Conservation (phyloP, 2,113 vertebrate genomes). For the Forbesichthys papilliferus region DNA sequence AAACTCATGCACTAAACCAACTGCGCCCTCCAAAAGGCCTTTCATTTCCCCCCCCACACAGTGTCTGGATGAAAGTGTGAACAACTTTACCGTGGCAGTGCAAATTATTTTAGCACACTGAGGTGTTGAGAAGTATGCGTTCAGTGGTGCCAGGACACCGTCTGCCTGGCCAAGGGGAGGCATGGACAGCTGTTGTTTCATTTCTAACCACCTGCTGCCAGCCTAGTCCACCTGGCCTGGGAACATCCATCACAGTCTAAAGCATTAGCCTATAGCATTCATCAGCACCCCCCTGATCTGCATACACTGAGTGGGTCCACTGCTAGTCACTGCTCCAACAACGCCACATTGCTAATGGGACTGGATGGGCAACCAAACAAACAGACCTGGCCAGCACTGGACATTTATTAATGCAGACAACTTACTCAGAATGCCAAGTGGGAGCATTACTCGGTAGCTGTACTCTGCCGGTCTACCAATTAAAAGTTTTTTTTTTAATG, state of each 20-base stretch:
- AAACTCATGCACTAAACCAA: too few species aligned
- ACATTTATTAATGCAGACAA: conserved; percentile 35
- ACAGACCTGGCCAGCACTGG: conserved; percentile 25
- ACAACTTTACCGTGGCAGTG: too few species aligned
- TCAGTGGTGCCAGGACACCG: conserved; percentile 7
- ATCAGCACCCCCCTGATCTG: conserved; percentile 58
- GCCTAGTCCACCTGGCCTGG: conserved; percentile 46
- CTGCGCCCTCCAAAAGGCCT: too few species aligned
- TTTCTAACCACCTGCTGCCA: conserved; percentile 53
- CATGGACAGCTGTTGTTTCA: conserved; percentile 47
- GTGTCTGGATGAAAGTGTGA: too few species aligned
- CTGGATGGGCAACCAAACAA: conserved; percentile 31
- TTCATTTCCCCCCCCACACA: too few species aligned
- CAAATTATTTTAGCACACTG: too few species aligned
- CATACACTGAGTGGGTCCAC: conserved; percentile 55
- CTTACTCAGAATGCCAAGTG: conserved; percentile 21
- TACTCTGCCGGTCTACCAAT: neutral
- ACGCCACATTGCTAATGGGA: conserved; percentile 39
- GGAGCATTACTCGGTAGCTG: too few species aligned
- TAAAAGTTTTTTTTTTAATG: neutral
- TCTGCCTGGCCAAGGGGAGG: conserved; percentile 15
- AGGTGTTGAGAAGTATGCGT: too few species aligned
- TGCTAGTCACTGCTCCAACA: conserved; percentile 41
- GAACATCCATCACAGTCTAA: conserved; percentile 56
- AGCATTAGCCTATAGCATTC: conserved; percentile 58